phyloP scores from a whole-genome alignment of 2,888 invertebrate species.

The Trichopoda pennipes region DNA sequence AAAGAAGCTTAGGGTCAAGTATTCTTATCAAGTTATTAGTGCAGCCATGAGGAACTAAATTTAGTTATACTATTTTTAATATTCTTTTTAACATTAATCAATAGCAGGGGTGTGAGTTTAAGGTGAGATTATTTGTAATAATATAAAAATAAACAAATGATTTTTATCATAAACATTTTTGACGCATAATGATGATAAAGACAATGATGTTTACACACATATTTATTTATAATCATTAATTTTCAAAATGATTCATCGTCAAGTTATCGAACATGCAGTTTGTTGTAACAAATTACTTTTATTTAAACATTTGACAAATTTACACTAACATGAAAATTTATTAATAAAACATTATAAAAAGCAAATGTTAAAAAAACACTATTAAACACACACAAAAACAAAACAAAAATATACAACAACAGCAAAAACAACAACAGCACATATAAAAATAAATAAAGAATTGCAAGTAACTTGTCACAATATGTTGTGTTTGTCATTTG shows the following conservation, averaged over 20 bases:
- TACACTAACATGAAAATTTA: slow-evolving; percentile 70
- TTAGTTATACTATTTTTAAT: slow-evolving; percentile 16
- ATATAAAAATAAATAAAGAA: slow-evolving; percentile 57
- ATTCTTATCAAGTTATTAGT: not conserved
- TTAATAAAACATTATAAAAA: slow-evolving; percentile 66
- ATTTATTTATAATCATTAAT: slow-evolving; percentile 31
- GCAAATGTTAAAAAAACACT: slow-evolving; percentile 40
- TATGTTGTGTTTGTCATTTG: slow-evolving; percentile 80
- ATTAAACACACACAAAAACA: slow-evolving; percentile 61
- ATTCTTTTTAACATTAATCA: slow-evolving; percentile 50
- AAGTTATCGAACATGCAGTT: slow-evolving; percentile 40
- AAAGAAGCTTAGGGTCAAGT: not conserved
- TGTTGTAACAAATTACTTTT: slow-evolving; percentile 72
- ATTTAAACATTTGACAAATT: slow-evolving; percentile 75
- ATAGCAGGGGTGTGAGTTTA: slow-evolving; percentile 10
- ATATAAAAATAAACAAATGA: slow-evolving; percentile 52
- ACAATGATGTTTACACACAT: slow-evolving; percentile 20
- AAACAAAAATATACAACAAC: slow-evolving; percentile 25
- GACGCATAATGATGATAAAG: slow-evolving; percentile 54
- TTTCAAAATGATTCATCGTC: slow-evolving; percentile 57
- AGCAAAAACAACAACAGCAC: not conserved
- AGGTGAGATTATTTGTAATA: slow-evolving; percentile 6
- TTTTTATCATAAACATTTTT: slow-evolving; percentile 60
- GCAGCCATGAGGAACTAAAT: not conserved
- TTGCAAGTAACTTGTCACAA: slow-evolving; percentile 80